A percentile compares a stretch with the other conserved stretches of the same genome.
phyloP scores from a whole-genome alignment of 2,797 vertebrate species.

The Myotis vivesi region DNA sequence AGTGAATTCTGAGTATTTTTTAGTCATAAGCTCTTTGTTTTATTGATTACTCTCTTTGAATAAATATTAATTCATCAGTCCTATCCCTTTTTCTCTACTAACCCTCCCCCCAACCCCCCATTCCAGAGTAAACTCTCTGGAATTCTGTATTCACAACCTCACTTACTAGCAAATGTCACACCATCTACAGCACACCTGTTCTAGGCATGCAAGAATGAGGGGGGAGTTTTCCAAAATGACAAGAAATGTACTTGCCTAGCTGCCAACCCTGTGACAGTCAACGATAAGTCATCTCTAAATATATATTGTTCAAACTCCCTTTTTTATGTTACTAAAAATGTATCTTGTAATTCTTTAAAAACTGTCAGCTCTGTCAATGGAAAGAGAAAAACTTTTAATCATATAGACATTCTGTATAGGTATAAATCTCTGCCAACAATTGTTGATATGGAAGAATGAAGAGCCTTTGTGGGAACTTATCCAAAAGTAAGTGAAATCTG shows the following conservation, averaged over 20 bases:
- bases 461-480: not conserved
- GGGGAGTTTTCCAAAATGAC: conserved; percentile 2
- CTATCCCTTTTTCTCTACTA: not conserved
- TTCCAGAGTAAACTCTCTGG: not conserved
- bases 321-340: conserved; percentile 12
- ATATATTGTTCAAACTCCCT: not conserved
- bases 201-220: not conserved
- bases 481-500: conserved; percentile 3
- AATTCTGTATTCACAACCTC: not conserved
- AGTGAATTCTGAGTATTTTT: not conserved
- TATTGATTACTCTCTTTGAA: not conserved
- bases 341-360: conserved; percentile 38
- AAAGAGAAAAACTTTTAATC: not conserved
- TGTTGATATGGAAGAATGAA: not conserved
- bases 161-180: not conserved
- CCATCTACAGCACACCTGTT: not conserved
- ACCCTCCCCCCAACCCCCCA: not conserved
- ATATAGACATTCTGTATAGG: not conserved
- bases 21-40: not conserved
- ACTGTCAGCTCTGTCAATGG: not conserved
- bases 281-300: not conserved
- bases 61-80: not conserved
- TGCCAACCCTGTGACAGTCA: not conserved
- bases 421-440: not conserved
- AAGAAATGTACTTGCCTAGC: not conserved